Evolutionary conservation across 2,113 vertebrate species (phyloP).

Genomic region (Solea senegalensis): DNA sequence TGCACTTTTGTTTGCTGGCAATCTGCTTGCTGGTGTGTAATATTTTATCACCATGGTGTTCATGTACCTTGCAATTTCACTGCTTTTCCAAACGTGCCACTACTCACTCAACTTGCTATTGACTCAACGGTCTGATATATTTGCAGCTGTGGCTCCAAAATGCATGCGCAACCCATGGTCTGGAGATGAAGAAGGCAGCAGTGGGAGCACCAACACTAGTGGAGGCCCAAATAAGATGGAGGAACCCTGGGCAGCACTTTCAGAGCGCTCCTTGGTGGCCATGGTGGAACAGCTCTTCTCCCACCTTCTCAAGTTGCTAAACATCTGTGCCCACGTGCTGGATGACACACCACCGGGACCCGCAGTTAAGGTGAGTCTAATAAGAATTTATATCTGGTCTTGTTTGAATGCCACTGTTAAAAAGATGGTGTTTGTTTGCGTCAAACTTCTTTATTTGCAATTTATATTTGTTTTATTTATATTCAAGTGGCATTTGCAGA

Average conservation of each 20-base stretch:
- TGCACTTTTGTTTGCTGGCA: conserved; percentile 91
- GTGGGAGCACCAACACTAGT: conserved; percentile 66
- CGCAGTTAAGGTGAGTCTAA: conserved; percentile 85
- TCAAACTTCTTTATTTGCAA: background rate
- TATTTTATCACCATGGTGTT: background rate
- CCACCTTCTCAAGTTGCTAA: conserved; percentile 93
- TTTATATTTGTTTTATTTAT: background rate
- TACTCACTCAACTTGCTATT: background rate
- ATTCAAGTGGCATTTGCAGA: background rate
- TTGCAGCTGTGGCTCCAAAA: conserved; percentile 89
- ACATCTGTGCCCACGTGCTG: conserved; percentile 96
- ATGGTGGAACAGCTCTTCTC: conserved; percentile 96
- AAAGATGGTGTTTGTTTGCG: background rate
- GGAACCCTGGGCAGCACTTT: conserved; percentile 91
- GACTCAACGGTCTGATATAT: background rate
- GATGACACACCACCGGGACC: conserved; percentile 93
- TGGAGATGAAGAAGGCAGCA: conserved; percentile 86
- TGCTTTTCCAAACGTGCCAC: background rate
- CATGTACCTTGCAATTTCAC: background rate
- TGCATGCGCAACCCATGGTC: conserved; percentile 92
- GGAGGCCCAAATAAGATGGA: conserved; percentile 84
- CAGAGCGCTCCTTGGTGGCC: conserved; percentile 86
- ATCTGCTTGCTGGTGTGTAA: conserved; percentile 89
- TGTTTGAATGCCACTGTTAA: background rate
- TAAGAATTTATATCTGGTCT: background rate